A percentile compares a stretch with the other conserved stretches of the same genome.
These are phyloP conservation scores for Eumerus sabulonum DNA, from an alignment of 2,888 invertebrate species.

Conservation along the genomic window DNA sequence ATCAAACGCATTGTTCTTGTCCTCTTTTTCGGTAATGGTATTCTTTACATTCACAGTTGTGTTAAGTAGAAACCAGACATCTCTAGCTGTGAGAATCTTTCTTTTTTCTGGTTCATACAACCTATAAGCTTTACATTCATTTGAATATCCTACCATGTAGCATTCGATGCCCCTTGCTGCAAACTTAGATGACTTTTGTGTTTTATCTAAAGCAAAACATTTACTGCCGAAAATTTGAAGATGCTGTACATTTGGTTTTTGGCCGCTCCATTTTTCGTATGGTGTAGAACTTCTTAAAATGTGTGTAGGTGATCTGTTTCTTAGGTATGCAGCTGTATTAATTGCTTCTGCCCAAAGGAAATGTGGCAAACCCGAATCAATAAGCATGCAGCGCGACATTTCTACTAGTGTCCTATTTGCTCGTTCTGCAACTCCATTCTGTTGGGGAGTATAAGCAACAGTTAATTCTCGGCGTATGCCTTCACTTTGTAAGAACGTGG, in stretches of 20 bases:
- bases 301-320: conserved; percentile 31
- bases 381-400: conserved; percentile 69
- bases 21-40: too few species aligned
- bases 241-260: conserved; percentile 29
- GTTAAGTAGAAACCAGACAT: conserved; percentile 12
- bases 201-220: conserved; percentile 22
- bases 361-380: conserved; percentile 65
- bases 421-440: conserved; percentile 42
- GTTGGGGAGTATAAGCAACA: conserved; percentile 26
- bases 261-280: too few species aligned
- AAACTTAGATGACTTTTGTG: conserved; percentile 14
- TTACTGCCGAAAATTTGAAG: conserved; percentile 25
- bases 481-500: conserved; percentile 1
- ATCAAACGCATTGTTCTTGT: too few species aligned
- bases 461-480: conserved; percentile 21
- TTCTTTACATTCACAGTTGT: background rate
- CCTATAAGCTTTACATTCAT: conserved; percentile 5
- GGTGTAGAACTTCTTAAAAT: conserved; percentile 44
- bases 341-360: conserved; percentile 55
- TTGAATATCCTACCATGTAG: conserved; percentile 18
- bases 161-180: conserved; percentile 14
- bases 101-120: conserved; percentile 14
- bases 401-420: conserved; percentile 56
- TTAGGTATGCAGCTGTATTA: conserved; percentile 22
- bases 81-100: conserved; percentile 17